phyloP scores from a whole-genome alignment of 2,888 invertebrate species.

The Rhogogaster chlorosoma region DNA sequence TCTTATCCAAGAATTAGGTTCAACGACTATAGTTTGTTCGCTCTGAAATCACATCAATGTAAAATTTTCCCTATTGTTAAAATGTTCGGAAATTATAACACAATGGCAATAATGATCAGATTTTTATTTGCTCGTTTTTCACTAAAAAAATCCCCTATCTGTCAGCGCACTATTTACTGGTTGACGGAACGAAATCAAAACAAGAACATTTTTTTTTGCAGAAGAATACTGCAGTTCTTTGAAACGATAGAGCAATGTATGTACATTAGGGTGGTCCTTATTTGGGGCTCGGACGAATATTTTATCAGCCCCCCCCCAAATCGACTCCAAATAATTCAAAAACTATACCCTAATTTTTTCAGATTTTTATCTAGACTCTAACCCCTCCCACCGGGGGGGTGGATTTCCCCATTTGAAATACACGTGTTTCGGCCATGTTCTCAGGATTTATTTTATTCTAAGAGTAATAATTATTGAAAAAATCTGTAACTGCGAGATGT shows the following conservation, averaged over 20 bases:
- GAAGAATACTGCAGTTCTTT: not conserved
- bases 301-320: too few species aligned
- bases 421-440: too few species aligned
- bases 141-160: not conserved
- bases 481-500: too few species aligned
- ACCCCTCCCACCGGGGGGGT: too few species aligned
- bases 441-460: too few species aligned
- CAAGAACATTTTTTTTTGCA: not conserved
- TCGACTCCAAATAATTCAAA: too few species aligned
- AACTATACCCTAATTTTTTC: too few species aligned
- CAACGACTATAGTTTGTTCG: not conserved
- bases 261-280: not conserved
- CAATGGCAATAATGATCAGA: not conserved
- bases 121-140: not conserved
- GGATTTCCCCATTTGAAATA: too few species aligned
- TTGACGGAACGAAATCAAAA: not conserved
- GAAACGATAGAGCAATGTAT: not conserved
- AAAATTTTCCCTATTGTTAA: not conserved
- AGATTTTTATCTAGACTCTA: too few species aligned
- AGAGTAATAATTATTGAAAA: too few species aligned
- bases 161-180: not conserved
- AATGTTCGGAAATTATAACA: not conserved
- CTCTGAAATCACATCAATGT: not conserved
- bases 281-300: too few species aligned
- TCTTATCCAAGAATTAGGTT: not conserved